Evolutionary conservation across 2,888 invertebrate species (phyloP), one percentile per base, ranked within the genome.

Genomic region (Phrixothrix hirtus): DNA sequence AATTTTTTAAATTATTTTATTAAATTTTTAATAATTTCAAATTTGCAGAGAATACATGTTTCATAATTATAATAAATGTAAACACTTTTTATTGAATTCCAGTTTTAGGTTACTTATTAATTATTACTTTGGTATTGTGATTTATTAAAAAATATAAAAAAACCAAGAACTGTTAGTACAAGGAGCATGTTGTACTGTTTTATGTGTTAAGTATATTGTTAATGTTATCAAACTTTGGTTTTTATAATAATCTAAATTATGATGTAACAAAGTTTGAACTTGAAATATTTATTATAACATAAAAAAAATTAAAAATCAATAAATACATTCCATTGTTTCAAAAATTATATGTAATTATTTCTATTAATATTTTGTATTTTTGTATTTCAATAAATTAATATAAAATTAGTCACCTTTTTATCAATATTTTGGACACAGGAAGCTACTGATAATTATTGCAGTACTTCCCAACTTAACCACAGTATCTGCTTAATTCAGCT

Each of bases 351-450:
- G 7, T 11, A 21, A 21, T 17, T 36, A 21, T 38, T 38, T 38
- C 26, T n/a, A n/a, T 9, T 35, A 44, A 35, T 17, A 13, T 27
- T 44, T 29, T 44, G 27, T 44, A 44, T 27, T 36, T 44, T 42
- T 32, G 30, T 25, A 43, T 5, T 10, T 25, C n/a, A 44, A 44
- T 29, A 44, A 44, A 34, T 13, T 41, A 41, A 41, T 16, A 41
- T 29, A 31, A 31, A 38, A 15, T 17, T 34, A 17, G 4, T 30
- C 41, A 17, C 30, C 27, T 31, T 31, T 35, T 44, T 50, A 44
- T 49, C 43, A 31, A 6, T 27, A n/a, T 13, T 38, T 31, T 17
- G 10, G 12, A 37, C 31, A 39, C 50, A 50, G 50, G 50, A 50
- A 50, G 50, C 15, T 21, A 31, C 31, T 43, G 38, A 44, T 44